phyloP scores from a whole-genome alignment of 2,797 vertebrate species.

The Coreius guichenoti region DNA sequence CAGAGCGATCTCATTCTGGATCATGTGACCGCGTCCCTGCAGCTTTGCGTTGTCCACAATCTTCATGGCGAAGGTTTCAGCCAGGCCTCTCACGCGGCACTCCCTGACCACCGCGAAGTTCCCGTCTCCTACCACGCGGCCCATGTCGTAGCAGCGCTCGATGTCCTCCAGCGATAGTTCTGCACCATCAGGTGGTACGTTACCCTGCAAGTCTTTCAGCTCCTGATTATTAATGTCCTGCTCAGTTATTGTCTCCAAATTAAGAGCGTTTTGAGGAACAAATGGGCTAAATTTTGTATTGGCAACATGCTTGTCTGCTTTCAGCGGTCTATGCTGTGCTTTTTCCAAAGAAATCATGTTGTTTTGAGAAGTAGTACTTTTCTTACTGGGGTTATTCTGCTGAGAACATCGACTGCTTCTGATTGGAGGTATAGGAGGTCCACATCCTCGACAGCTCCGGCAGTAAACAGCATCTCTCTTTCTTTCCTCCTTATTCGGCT shows the following conservation, averaged over 20 bases:
- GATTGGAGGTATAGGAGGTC: slow-evolving; percentile 52
- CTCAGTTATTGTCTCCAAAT: slow-evolving; percentile 20
- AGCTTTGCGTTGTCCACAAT: slow-evolving; percentile 92
- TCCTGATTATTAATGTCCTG: slow-evolving; percentile 43
- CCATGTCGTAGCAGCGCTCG: slow-evolving; percentile 86
- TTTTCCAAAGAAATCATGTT: slow-evolving; percentile 8
- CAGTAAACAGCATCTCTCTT: slow-evolving; percentile 44
- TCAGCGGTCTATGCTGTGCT: not conserved
- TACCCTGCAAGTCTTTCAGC: slow-evolving; percentile 45
- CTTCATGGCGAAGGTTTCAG: slow-evolving; percentile 88
- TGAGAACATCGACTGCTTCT: slow-evolving; percentile 40
- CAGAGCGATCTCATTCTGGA: slow-evolving; percentile 94
- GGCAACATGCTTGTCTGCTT: slow-evolving; percentile 17
- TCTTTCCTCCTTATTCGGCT: slow-evolving; percentile 44
- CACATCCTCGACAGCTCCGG: slow-evolving; percentile 42
- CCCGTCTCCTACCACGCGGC: slow-evolving; percentile 90
- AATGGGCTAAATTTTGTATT: slow-evolving; percentile 19
- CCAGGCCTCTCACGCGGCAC: slow-evolving; percentile 78
- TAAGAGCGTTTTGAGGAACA: not conserved
- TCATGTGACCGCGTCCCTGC: slow-evolving; percentile 93
- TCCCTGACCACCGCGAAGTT: slow-evolving; percentile 95
- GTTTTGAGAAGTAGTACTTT: slow-evolving; percentile 21
- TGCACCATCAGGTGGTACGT: slow-evolving; percentile 65
- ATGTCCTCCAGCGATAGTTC: slow-evolving; percentile 79
- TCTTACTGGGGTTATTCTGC: slow-evolving; percentile 31